Evolutionary conservation across 2,113 vertebrate genomes (phyloP), one percentile per base, ranked within the genome.

Genomic region (Laterallus jamaicensis): DNA sequence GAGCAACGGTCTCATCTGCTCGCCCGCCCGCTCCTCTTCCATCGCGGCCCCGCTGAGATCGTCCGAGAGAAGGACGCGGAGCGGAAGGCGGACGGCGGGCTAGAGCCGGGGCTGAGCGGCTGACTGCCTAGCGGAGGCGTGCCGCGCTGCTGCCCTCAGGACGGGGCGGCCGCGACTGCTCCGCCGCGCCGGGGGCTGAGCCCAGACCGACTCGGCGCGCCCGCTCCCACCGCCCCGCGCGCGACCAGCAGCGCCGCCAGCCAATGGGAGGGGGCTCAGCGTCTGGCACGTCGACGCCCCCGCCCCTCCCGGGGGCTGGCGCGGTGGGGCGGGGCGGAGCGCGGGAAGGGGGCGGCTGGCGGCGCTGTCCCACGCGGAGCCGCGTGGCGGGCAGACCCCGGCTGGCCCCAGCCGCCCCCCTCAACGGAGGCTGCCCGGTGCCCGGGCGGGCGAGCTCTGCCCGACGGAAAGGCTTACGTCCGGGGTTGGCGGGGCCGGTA

Each of bases 1-100:
- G 90, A 98, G 98, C 79, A 98, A 96, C 96, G 98, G 98, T 97
- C 98, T 96, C 98, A 98, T 98, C 97, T 98, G 98, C 94, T 98
- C 98, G 84, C 98, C 97, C 37, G 97, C 94, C 85, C 98, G 97
- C 75, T 98, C 97, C 78, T 97, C 98, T 97, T 97, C 98, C 98
- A 98, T 98, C 96, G 95, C 91, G 69, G 83, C 58, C 63, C 91
- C 59, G 68, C 70, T 59, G 20, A 88, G 59, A 59, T 59, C 31
- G 86, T 86, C 82, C 42, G 82, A 84, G 76, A 68, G 37, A 26
- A 5, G 15, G 31, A 40, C 52, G 63, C 54, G 31, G 50, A 78
- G 40, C 37, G 16, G 15, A 40, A 39, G 31, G 9, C 26, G 40
- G 28, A 77, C 52, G 39, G 39, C 58, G 50, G 28, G 28, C 60